A percentile compares a stretch with the other conserved stretches of the same genome.
Conservation (phyloP, 2,888 invertebrate species). For the Hedya salicella region DNA sequence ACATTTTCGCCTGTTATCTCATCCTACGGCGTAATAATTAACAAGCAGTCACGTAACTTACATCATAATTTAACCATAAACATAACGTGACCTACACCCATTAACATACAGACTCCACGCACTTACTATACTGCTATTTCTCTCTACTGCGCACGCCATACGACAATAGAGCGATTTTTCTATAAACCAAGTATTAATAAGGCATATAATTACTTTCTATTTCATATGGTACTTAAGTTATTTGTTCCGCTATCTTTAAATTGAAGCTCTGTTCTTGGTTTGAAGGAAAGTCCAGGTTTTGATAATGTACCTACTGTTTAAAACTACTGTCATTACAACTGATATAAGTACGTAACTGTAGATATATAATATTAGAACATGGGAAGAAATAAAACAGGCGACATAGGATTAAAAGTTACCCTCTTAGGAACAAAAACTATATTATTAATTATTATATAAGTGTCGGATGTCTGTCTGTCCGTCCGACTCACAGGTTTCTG, state of each 20-base stretch:
- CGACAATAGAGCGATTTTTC: constrained; percentile 23
- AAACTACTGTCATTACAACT: background rate
- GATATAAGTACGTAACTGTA: no score
- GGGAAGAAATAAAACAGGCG: no score
- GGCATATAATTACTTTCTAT: constrained; percentile 31
- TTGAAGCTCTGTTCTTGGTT: constrained; percentile 1
- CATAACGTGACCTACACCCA: background rate
- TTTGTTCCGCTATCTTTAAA: constrained; percentile 18
- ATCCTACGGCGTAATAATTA: background rate
- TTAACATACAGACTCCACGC: background rate
- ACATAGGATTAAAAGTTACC: no score
- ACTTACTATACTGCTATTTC: constrained; percentile 12
- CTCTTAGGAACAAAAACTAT: no score
- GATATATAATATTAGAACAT: no score
- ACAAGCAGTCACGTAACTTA: background rate
- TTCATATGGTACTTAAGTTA: constrained; percentile 1
- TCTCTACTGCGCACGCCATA: constrained; percentile 19
- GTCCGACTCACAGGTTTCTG: no score
- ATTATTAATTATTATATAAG: no score
- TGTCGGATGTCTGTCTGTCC: no score
- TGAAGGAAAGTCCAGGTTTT: background rate
- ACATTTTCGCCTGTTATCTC: no score
- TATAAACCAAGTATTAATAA: constrained; percentile 32
- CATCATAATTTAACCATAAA: no score
- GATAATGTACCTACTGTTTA: background rate